Base-by-base conservation (phyloP, 1,140 invertebrate genomes). In the Zaprionus kolodkinae region DNA sequence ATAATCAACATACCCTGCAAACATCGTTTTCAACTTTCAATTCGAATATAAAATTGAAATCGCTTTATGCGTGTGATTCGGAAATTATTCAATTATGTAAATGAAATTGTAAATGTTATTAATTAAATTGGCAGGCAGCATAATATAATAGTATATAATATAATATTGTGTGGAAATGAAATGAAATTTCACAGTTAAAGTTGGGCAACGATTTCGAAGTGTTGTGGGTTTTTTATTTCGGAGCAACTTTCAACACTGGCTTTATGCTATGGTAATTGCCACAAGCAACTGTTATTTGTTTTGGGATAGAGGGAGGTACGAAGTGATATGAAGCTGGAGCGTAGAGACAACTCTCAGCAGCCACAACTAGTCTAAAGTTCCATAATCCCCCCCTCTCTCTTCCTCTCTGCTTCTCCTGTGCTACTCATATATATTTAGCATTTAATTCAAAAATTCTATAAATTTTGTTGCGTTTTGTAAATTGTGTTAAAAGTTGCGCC, bases 381-480 rank as follows among this genome's bases (percentile, higher is more conserved):
- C 13, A 38, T 21, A 21, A 21, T 21, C 36, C 13, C 45, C 15
- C 9, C 17, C 38, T 12, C 13, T 3, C 38, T 3, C 38, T 13
- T 1, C 12, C 38, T 3, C 38, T 13, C 11, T 4, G 38, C 38
- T 6, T 25, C 17, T 50, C 0, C 10, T 21, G 2, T 21, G 2
- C 17, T 50, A 3, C 45, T 50, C 54, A 27, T 48, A 73, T 48
- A 73, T 60, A 80, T 76, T 84, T 80, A 62, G 70, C 66, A 77
- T 72, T 81, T 85, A 85, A 85, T 85, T 85, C 82, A 83, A 82
- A 87, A 85, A 79, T 87, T 87, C 84, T 87, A 88, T 88, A 88
- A 87, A 87, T 87, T 87, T 70, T 79, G 72, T 67, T 79, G 82
- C 82, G 70, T 82, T 86, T 87, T 87, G 87, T 87, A 87, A 87